phyloP scores from a whole-genome alignment of 1,140 invertebrate genomes.

The Polyergus mexicanus region DNA sequence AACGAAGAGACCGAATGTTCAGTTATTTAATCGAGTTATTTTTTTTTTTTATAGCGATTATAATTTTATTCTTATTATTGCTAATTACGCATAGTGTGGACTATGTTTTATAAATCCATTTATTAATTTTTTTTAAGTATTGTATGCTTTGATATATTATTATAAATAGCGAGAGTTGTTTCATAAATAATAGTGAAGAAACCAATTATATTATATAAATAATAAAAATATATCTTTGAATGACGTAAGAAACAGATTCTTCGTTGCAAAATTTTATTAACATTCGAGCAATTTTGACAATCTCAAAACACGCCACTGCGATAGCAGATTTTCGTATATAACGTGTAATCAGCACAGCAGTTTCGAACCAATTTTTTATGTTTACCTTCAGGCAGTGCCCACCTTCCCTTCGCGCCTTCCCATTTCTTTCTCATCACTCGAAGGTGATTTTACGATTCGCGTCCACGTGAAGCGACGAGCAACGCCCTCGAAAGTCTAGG shows the following conservation, averaged over 20 bases:
- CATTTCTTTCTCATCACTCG: slow-evolving; percentile 43
- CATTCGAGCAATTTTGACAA: background rate
- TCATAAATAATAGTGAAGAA: background rate
- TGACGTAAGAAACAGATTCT: background rate
- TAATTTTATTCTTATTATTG: background rate
- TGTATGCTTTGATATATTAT: background rate
- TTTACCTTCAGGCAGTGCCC: slow-evolving; percentile 41
- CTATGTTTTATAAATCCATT: background rate
- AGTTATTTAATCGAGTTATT: background rate
- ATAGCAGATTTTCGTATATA: slow-evolving; percentile 64
- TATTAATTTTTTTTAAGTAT: background rate
- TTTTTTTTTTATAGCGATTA: too few species aligned
- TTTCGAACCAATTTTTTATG: slow-evolving; percentile 72
- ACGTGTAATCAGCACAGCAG: slow-evolving; percentile 79
- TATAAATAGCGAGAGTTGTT: background rate
- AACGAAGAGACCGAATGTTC: background rate
- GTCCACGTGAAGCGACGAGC: slow-evolving; percentile 25
- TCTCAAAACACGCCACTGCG: slow-evolving; percentile 33
- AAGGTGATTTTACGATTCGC: slow-evolving; percentile 44
- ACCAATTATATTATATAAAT: background rate
- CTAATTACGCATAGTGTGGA: background rate
- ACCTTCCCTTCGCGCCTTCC: slow-evolving; percentile 60
- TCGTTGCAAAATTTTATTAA: background rate
- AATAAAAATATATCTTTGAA: background rate
- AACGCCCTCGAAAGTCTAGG: slow-evolving; percentile 18